Evolutionary conservation across 2,888 invertebrate species (phyloP), one percentile per base, ranked within the genome.

Genomic region (Dorcus parallelipipedus): DNA sequence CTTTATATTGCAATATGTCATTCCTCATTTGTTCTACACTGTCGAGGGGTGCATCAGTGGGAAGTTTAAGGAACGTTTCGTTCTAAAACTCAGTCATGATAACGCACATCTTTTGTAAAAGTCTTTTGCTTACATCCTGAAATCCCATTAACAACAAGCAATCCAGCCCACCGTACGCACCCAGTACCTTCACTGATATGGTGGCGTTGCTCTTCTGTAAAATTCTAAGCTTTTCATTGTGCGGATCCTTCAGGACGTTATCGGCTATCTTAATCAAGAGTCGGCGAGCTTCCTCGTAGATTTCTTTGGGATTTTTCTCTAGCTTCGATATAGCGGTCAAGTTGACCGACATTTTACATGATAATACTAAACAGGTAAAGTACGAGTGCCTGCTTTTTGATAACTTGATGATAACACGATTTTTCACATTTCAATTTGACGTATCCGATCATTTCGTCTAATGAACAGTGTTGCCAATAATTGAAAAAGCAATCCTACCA

Each of bases 11-110:
- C 14, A 53, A 14, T 38, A 63, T 57, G 17, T 60, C 60, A 14
- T 48, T 42, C 20, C 54, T 60, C n/a, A 63, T 49, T 47, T 38
- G 39, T 40, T 49, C 51, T 23, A 63, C 14, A 9, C 51, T 61
- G 14, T 59, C 45, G 33, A 63, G 43, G 8, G 63, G 54, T 23
- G 56, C 56, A 26, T 41, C 50, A 23, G 38, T 9, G 20, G 62
- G 62, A 41, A 62, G 41, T 14, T 43, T 45, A 17, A 56, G 38
- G 43, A 43, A 56, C 33, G 56, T 38, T n/a, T 20, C 40, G 39
- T 47, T 51, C 56, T 56, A 51, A 52, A 51, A 56, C 45, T 49
- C 14, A n/a, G 7, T 33, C 26, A 7, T 33, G 26, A 33, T 33
- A 7, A 33, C 26, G 3, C 26, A 6, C 3, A 33, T 6, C 7